A percentile compares a stretch with the other conserved stretches of the same genome.
These are phyloP conservation scores for Rhopalosiphum padi DNA, from an alignment of 1,140 invertebrate genomes.

Conservation along the genomic window DNA sequence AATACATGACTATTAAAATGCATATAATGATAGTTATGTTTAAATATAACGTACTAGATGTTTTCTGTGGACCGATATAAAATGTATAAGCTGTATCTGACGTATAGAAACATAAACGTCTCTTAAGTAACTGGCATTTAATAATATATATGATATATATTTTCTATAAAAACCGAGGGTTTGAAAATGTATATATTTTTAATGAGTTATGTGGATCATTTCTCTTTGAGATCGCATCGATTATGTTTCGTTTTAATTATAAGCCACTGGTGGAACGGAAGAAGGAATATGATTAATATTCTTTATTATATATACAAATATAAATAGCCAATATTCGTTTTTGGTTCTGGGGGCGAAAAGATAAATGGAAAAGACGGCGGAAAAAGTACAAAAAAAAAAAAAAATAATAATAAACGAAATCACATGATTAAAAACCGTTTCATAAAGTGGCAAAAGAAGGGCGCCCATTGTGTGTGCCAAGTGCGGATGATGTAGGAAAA, in stretches of 20 bases:
- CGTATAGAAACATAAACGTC: not conserved
- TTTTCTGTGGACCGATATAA: not conserved
- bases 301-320: slow-evolving; percentile 2
- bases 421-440: slow-evolving; percentile 58
- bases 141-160: not conserved
- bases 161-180: not conserved
- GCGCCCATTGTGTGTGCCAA: slow-evolving; percentile 44
- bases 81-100: not conserved
- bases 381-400: not conserved
- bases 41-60: not conserved
- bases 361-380: slow-evolving; percentile 38
- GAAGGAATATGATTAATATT: slow-evolving; percentile 32
- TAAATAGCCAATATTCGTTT: slow-evolving; percentile 35
- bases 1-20: not conserved
- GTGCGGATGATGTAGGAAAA: slow-evolving; percentile 58
- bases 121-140: not conserved
- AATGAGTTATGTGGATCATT: not conserved
- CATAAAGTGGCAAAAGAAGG: slow-evolving; percentile 55
- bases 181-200: not conserved
- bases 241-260: slow-evolving; percentile 16
- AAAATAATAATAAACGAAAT: slow-evolving; percentile 32
- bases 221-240: not conserved
- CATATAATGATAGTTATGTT: not conserved
- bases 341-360: not conserved
- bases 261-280: not conserved